These are phyloP conservation scores for Rhadinocentrus ornatus DNA, from an alignment of 2,797 vertebrate genomes.

Conservation along the genomic window DNA sequence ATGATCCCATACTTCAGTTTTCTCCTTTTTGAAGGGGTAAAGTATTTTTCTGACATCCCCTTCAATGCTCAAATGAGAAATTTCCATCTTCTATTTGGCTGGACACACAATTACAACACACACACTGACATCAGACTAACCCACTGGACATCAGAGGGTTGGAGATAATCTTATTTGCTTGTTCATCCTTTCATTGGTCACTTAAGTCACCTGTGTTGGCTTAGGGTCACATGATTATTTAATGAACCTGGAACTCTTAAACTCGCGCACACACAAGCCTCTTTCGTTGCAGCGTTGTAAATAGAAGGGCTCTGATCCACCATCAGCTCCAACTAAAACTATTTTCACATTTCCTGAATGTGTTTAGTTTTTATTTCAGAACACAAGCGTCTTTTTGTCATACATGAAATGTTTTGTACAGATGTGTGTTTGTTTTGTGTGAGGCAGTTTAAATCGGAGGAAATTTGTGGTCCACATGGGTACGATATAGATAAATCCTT, in stretches of 20 bases:
- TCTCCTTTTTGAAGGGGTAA: slow-evolving; percentile 17
- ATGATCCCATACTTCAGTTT: slow-evolving; percentile 6
- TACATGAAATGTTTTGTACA: slow-evolving; percentile 36
- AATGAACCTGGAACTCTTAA: slow-evolving; percentile 11
- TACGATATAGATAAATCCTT: slow-evolving; percentile 66
- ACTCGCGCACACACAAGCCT: slow-evolving; percentile 21
- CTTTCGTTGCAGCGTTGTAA: slow-evolving; percentile 45
- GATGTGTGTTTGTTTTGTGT: slow-evolving; percentile 32
- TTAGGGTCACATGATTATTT: slow-evolving; percentile 51
- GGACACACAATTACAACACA: slow-evolving; percentile 29
- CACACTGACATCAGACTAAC: slow-evolving; percentile 39
- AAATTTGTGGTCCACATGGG: slow-evolving; percentile 47
- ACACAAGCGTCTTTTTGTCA: slow-evolving; percentile 20
- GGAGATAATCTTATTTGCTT: slow-evolving; percentile 24
- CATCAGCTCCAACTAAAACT: slow-evolving; percentile 69
- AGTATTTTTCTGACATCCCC: slow-evolving; percentile 25
- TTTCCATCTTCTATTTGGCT: slow-evolving; percentile 28
- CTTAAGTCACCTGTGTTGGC: slow-evolving; percentile 51
- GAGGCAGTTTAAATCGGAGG: slow-evolving; percentile 32
- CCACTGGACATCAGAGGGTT: slow-evolving; percentile 39
- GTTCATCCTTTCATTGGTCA: slow-evolving; percentile 38
- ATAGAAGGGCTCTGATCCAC: slow-evolving; percentile 75
- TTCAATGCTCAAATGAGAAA: slow-evolving; percentile 23
- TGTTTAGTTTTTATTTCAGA: slow-evolving; percentile 58
- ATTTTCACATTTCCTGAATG: slow-evolving; percentile 62